Conservation (phyloP, 2,797 vertebrate genomes). For the Acropternis orthonyx region DNA sequence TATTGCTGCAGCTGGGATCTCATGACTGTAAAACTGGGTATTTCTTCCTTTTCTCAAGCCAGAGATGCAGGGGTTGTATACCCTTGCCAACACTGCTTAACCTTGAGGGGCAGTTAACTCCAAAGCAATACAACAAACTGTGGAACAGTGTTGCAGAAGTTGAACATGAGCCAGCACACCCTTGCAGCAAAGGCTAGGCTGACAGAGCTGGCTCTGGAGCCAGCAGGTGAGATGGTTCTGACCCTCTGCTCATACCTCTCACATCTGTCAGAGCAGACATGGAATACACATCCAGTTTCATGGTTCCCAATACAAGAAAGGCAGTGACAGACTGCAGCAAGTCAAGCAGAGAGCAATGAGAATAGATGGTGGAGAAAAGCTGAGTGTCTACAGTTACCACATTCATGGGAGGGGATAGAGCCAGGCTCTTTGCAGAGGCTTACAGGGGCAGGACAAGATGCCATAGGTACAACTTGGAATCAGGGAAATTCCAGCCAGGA, state of each 20-base stretch:
- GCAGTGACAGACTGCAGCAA: neutral
- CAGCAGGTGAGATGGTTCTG: too few species aligned
- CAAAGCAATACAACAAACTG: neutral
- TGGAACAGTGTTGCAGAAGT: neutral
- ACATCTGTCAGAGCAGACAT: neutral
- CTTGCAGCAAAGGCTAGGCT: neutral
- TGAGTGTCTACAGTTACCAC: neutral
- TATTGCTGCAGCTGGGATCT: rapidly evolving
- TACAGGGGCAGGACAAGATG: neutral
- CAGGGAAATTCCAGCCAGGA: neutral
- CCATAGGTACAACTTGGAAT: neutral
- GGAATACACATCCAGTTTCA: too few species aligned
- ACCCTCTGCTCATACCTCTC: neutral
- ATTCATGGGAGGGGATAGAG: rapidly evolving
- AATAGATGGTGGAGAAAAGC: neutral
- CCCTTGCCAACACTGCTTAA: neutral
- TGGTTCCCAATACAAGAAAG: neutral
- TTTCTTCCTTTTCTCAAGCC: neutral
- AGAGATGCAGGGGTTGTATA: neutral
- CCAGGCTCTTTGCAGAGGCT: neutral
- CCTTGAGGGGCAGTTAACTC: neutral
- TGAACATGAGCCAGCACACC: neutral
- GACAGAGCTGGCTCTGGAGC: neutral
- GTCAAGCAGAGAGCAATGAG: neutral
- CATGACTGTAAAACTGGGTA: rapidly evolving